These are phyloP conservation scores for Beris chalybata DNA, from an alignment of 2,888 invertebrate genomes.

Conservation along the genomic window DNA sequence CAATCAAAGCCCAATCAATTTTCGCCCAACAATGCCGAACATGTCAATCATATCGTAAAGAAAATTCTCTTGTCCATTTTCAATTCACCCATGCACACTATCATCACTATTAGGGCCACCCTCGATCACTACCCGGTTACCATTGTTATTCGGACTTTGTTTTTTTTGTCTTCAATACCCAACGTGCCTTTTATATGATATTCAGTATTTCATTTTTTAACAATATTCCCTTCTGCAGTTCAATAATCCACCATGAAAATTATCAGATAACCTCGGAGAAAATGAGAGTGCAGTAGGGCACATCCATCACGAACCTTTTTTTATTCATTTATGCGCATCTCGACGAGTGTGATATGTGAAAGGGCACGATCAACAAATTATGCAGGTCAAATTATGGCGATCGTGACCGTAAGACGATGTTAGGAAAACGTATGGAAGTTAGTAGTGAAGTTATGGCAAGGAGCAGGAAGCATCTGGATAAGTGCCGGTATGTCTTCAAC, in stretches of 20 bases:
- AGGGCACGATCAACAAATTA: conserved; percentile 1
- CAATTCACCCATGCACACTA: conserved; percentile 5
- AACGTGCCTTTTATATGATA: conserved; percentile 16
- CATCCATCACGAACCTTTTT: conserved; percentile 6
- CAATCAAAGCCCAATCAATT: conserved; percentile 26
- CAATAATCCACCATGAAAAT: conserved; percentile 28
- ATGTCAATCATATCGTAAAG: conserved; percentile 17
- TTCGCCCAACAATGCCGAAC: neutral
- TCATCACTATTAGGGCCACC: conserved; percentile 17
- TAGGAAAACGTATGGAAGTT: too few relatives aligned
- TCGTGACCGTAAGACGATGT: too few relatives aligned
- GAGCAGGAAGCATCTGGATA: too few relatives aligned
- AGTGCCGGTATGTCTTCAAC: too few relatives aligned
- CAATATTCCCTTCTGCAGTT: conserved; percentile 9
- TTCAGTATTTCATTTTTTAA: neutral
- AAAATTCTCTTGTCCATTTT: neutral
- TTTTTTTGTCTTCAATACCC: conserved; percentile 13
- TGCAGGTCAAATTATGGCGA: conserved; percentile 8
- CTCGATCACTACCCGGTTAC: neutral
- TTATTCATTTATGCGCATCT: neutral
- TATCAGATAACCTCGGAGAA: conserved; percentile 3
- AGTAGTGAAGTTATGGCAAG: too few relatives aligned
- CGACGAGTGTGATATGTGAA: conserved; percentile 3
- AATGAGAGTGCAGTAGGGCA: conserved; percentile 16
- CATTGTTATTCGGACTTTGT: too few relatives aligned